A percentile compares a stretch with the other conserved stretches of the same genome.
phyloP scores from a whole-genome alignment of 1,140 invertebrate genomes.

The Asobara japonica region DNA sequence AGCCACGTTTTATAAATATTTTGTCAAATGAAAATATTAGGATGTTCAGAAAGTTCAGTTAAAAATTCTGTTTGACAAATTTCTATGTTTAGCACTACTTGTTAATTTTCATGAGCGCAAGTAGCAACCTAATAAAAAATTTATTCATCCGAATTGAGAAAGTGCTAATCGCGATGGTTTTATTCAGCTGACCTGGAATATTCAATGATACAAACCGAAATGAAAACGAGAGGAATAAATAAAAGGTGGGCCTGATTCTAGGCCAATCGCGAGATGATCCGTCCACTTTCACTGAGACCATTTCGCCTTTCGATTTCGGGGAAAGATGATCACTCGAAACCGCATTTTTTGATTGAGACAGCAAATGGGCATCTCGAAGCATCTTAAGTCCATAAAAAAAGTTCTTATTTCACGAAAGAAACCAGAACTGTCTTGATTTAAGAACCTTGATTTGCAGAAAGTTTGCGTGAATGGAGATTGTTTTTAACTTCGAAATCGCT shows the following conservation, averaged over 20 bases:
- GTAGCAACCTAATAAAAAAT: no score
- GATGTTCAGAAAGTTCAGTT: background rate
- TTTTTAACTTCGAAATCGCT: no score
- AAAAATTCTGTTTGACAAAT: no score
- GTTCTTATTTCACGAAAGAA: no score
- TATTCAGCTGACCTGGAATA: background rate
- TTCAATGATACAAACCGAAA: slow-evolving; percentile 3
- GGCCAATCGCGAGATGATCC: background rate
- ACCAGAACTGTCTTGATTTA: no score
- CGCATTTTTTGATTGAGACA: background rate
- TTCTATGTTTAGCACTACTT: no score
- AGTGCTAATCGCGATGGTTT: background rate
- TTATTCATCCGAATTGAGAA: background rate
- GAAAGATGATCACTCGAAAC: background rate
- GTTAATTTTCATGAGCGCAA: background rate
- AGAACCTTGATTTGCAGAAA: no score
- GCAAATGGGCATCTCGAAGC: background rate
- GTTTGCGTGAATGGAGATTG: no score
- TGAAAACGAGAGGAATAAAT: background rate
- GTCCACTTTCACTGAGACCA: background rate
- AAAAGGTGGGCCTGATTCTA: background rate
- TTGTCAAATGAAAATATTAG: background rate
- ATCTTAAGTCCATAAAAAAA: no score
- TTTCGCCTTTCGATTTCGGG: background rate
- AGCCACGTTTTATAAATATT: no score